Conservation (phyloP, 2,113 vertebrate species). For the Xenopus laevis region DNA sequence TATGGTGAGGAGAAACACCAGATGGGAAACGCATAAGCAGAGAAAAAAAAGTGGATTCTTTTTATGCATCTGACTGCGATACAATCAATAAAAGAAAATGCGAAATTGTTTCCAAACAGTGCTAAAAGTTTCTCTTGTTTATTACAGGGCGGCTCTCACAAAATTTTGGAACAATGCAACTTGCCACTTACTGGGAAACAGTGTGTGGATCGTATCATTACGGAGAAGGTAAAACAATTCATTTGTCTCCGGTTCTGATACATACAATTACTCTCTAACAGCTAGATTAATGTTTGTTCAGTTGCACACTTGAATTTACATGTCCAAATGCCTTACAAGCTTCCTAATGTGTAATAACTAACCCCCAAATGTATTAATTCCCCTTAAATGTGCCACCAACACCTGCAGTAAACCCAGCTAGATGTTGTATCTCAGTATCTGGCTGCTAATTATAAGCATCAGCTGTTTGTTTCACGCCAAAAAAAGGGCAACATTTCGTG, state of each 20-base stretch:
- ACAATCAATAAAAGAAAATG: too few relatives aligned
- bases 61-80: background rate
- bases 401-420: background rate
- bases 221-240: constrained; percentile 82
- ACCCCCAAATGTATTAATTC: too few relatives aligned
- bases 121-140: constrained; percentile 45
- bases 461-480: too few relatives aligned
- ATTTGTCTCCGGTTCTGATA: constrained; percentile 21
- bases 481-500: too few relatives aligned
- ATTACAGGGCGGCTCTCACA: constrained; percentile 84
- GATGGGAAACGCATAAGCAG: too few relatives aligned
- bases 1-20: too few relatives aligned
- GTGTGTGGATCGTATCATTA: constrained; percentile 94
- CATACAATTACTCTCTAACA: background rate
- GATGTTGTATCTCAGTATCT: too few relatives aligned
- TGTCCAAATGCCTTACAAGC: constrained; percentile 1
- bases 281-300: background rate
- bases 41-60: too few relatives aligned
- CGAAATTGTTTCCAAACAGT: constrained; percentile 5
- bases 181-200: constrained; percentile 91
- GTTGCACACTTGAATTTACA: background rate
- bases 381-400: background rate
- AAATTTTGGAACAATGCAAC: constrained; percentile 89
- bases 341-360: background rate
- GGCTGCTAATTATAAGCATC: too few relatives aligned